These are phyloP conservation scores for Callithrix jacchus DNA, from an alignment of 2,113 vertebrate genomes.

Conservation along the genomic window DNA sequence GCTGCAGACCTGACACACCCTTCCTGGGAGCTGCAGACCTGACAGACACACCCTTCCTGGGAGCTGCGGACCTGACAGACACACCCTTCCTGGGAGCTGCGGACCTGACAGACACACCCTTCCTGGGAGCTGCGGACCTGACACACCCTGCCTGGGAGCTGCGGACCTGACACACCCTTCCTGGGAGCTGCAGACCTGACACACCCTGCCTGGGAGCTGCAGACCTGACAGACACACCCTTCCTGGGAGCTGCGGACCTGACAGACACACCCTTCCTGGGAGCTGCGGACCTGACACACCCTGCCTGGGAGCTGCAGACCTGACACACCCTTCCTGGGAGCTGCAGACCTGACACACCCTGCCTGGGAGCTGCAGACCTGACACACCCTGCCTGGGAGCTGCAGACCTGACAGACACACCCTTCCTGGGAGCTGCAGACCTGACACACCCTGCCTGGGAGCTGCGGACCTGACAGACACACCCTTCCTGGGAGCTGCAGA, in stretches of 20 bases:
- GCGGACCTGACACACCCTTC: too few species aligned
- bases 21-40: background rate
- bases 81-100: background rate
- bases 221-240: background rate
- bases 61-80: background rate
- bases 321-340: background rate
- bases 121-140: background rate
- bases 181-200: background rate
- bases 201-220: background rate
- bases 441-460: background rate
- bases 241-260: background rate
- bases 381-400: background rate
- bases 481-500: background rate
- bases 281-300: background rate
- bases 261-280: background rate
- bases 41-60: background rate
- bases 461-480: rapidly evolving
- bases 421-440: background rate
- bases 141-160: too few species aligned
- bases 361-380: background rate
- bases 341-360: background rate
- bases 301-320: background rate
- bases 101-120: background rate
- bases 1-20: background rate
- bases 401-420: background rate